phyloP scores from a whole-genome alignment of 2,888 invertebrate species.

The Scotopteryx bipunctaria region DNA sequence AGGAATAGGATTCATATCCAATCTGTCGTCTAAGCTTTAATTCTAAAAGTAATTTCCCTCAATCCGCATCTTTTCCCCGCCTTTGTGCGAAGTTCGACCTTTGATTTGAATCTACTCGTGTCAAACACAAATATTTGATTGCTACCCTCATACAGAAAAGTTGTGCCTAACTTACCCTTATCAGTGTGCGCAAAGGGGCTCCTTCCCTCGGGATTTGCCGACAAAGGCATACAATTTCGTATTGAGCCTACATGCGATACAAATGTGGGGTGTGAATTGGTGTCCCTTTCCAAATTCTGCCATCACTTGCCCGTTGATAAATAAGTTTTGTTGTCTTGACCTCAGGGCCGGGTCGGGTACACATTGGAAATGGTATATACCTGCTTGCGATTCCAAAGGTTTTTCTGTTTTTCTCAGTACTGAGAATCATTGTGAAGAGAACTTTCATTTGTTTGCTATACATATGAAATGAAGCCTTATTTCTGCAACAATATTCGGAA shows the following conservation, averaged over 20 bases:
- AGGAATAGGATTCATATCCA: too few species aligned
- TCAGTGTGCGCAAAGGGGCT: conserved; percentile 30
- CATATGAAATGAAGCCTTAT: neutral
- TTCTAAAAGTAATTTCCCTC: neutral
- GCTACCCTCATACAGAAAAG: conserved; percentile 30
- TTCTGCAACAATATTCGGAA: neutral
- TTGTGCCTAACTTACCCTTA: conserved; percentile 31
- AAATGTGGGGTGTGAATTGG: conserved; percentile 33
- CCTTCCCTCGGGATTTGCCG: conserved; percentile 30
- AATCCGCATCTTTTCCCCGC: conserved; percentile 7
- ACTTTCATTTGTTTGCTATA: neutral
- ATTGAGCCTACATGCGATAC: conserved; percentile 34
- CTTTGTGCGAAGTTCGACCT: conserved; percentile 19
- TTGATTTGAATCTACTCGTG: conserved; percentile 26
- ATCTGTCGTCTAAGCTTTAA: too few species aligned
- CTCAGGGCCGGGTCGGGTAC: conserved; percentile 19
- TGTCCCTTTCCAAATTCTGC: conserved; percentile 27
- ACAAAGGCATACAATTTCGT: conserved; percentile 36
- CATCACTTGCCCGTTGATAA: conserved; percentile 29
- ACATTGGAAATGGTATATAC: conserved; percentile 7
- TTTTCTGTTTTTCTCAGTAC: neutral
- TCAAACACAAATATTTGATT: conserved; percentile 30
- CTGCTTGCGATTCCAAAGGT: conserved; percentile 1
- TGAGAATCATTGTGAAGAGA: neutral
- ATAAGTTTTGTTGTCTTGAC: conserved; percentile 32